phyloP scores from a whole-genome alignment of 1,140 invertebrate species.

The Yoshiicerus persimilis region DNA sequence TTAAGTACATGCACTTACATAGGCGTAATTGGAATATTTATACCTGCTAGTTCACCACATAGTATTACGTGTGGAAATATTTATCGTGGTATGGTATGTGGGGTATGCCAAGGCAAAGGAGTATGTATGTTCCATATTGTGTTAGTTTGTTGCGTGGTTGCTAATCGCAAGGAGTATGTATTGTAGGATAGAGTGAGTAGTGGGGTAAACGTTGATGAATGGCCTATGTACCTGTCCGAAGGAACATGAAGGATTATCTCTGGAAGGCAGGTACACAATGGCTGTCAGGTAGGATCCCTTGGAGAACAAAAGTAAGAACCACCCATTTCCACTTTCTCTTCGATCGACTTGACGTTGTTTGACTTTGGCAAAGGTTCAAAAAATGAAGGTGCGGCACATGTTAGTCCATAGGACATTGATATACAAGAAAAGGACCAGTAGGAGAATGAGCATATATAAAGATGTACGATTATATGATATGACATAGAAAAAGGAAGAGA shows the following conservation, averaged over 20 bases:
- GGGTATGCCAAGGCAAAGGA: too few species aligned
- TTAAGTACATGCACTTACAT: too few species aligned
- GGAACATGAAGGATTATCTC: not conserved
- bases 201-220: not conserved
- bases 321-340: constrained; percentile 37
- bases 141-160: not conserved
- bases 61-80: too few species aligned
- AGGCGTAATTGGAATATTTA: too few species aligned
- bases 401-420: not conserved
- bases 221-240: not conserved
- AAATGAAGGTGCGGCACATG: constrained; percentile 24
- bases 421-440: not conserved
- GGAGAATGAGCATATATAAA: not conserved
- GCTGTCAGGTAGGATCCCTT: constrained; percentile 24
- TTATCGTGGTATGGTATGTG: too few species aligned
- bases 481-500: not conserved
- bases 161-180: not conserved
- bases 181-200: not conserved
- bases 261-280: constrained; percentile 28
- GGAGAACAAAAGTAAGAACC: constrained; percentile 23
- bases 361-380: constrained; percentile 31
- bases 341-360: constrained; percentile 34
- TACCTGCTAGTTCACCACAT: too few species aligned
- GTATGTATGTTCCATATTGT: not conserved
- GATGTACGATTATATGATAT: not conserved